Conservation (phyloP, 23 tunicate genomes). For the Ascidia mentula region DNA sequence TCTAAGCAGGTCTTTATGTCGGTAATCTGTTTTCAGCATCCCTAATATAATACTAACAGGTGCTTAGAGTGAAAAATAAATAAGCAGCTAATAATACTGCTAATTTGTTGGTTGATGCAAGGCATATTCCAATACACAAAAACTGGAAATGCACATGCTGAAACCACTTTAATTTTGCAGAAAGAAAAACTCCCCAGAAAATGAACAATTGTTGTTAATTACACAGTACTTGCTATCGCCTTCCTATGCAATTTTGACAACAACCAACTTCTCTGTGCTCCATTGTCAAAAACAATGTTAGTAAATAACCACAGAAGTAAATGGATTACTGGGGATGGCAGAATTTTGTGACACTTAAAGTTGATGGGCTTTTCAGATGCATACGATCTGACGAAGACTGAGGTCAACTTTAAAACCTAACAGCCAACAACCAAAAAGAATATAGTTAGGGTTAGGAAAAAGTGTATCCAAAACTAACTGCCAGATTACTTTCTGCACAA, state of each 20-base stretch:
- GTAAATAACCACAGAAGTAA: not conserved
- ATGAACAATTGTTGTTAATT: not conserved
- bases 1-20: no score
- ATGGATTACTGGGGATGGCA: not conserved
- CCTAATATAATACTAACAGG: no score
- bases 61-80: no score
- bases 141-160: not conserved
- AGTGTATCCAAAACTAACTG: not conserved
- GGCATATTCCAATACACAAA: not conserved
- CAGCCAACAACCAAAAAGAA: not conserved
- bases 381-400: not conserved
- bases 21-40: no score
- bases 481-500: not conserved
- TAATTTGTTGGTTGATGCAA: constrained; percentile 2
- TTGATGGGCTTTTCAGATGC: not conserved
- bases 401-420: constrained; percentile 1
- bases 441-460: not conserved
- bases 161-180: not conserved
- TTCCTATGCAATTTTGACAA: not conserved
- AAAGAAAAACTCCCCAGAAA: not conserved
- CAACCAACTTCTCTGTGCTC: not conserved
- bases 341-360: not conserved
- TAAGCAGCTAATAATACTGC: not conserved
- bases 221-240: not conserved
- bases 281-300: not conserved